Conservation (phyloP, 2,888 invertebrate genomes). For the Yponomeuta malinellus region DNA sequence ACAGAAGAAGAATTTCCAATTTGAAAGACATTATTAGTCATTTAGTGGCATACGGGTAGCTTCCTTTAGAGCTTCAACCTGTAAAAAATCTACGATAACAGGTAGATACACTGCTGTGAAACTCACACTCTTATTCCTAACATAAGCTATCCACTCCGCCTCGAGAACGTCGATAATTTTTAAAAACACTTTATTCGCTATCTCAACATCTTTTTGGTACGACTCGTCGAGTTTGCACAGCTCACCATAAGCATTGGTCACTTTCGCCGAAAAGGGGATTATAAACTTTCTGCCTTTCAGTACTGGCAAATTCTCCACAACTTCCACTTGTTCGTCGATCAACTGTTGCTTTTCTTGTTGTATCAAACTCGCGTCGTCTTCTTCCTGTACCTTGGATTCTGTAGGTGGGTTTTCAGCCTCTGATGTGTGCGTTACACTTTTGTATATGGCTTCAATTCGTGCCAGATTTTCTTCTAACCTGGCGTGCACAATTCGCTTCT, state of each 20-base stretch:
- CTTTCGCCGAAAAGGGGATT: not conserved
- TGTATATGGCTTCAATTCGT: not conserved
- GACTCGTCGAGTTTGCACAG: not conserved
- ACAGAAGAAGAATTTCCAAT: not conserved
- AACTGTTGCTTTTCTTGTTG: not conserved
- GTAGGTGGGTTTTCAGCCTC: not conserved
- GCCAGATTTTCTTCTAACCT: not conserved
- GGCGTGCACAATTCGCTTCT: not conserved
- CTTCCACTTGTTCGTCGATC: not conserved
- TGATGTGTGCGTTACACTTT: not conserved
- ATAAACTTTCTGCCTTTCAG: not conserved
- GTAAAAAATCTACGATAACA: not conserved
- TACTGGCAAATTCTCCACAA: not conserved
- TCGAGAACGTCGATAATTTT: not conserved
- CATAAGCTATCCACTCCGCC: not conserved
- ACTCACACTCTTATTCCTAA: not conserved
- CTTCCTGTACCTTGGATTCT: not conserved
- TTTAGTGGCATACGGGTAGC: not conserved
- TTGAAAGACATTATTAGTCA: not conserved
- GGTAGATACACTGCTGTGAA: not conserved
- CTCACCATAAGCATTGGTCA: not conserved
- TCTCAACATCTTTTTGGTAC: not conserved
- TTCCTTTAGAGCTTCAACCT: not conserved
- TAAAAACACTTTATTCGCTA: slow-evolving; percentile 1
- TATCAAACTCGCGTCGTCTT: not conserved